These are phyloP conservation scores for Mythimna impura DNA, from an alignment of 2,888 invertebrate species.

Conservation along the genomic window DNA sequence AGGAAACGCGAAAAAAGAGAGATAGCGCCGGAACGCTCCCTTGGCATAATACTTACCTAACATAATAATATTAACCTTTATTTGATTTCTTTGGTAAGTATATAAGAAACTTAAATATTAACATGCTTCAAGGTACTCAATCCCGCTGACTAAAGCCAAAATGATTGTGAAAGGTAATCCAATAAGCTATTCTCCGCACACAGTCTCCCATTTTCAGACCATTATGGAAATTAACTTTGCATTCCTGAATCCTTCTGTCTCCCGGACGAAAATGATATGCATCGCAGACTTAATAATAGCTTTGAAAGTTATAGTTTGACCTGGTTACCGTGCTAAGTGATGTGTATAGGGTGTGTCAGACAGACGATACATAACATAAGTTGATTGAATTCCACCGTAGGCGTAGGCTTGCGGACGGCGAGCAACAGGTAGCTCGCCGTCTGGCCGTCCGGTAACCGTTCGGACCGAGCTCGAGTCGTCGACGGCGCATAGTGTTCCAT, in stretches of 20 bases:
- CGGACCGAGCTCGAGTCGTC: too few species aligned
- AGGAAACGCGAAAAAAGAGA: too few species aligned
- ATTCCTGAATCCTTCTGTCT: conserved; percentile 12
- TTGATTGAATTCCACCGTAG: neutral
- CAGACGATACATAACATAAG: neutral
- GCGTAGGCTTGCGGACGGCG: too few species aligned
- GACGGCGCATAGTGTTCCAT: too few species aligned
- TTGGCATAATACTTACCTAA: too few species aligned
- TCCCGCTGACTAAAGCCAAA: conserved; percentile 9
- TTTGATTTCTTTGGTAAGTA: too few species aligned
- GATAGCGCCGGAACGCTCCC: too few species aligned
- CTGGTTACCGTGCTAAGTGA: conserved; percentile 7
- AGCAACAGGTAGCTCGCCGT: too few species aligned
- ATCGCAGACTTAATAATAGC: conserved; percentile 31
- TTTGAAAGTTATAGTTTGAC: conserved; percentile 23
- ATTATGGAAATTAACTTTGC: conserved; percentile 38
- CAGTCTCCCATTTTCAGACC: conserved; percentile 12
- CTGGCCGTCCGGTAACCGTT: too few species aligned
- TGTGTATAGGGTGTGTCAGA: neutral
- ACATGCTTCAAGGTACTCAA: neutral
- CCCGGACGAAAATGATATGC: conserved; percentile 2
- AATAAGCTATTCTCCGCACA: conserved; percentile 13
- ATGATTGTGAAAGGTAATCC: conserved; percentile 5
- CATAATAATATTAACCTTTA: too few species aligned
- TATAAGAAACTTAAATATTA: neutral